A percentile compares a stretch with the other conserved stretches of the same genome.
Evolutionary conservation across 2,113 vertebrate species (phyloP).

Genomic region (Pungitius pungitius): DNA sequence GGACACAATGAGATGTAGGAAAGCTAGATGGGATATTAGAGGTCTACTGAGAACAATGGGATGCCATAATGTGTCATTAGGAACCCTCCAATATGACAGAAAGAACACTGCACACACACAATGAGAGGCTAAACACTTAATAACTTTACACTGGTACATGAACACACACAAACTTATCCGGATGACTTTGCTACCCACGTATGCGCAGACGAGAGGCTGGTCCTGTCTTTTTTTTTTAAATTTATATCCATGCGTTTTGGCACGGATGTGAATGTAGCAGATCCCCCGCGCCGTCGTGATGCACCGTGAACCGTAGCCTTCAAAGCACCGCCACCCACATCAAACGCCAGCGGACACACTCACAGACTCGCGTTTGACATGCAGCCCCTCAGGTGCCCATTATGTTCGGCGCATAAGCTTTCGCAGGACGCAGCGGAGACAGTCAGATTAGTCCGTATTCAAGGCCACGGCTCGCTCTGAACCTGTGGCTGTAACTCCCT

Average conservation of each 20-base stretch:
- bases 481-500: slow-evolving; percentile 32
- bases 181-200: too few species aligned
- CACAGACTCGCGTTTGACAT: not conserved
- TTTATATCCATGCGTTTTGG: too few species aligned
- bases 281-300: not conserved
- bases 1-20: not conserved
- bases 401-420: not conserved
- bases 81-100: not conserved
- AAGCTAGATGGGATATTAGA: not conserved
- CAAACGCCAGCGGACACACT: not conserved
- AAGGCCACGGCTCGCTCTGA: slow-evolving; percentile 44
- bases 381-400: not conserved
- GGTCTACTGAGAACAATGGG: not conserved
- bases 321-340: not conserved
- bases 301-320: not conserved
- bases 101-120: too few species aligned
- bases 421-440: not conserved
- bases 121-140: too few species aligned
- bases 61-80: not conserved
- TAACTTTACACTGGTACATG: too few species aligned
- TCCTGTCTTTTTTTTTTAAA: too few species aligned
- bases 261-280: not conserved
- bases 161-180: too few species aligned
- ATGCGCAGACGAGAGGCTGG: too few species aligned
- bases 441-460: slow-evolving; percentile 52